Conservation (phyloP, 2,888 invertebrate species). For the Monoplex corrugatus region DNA sequence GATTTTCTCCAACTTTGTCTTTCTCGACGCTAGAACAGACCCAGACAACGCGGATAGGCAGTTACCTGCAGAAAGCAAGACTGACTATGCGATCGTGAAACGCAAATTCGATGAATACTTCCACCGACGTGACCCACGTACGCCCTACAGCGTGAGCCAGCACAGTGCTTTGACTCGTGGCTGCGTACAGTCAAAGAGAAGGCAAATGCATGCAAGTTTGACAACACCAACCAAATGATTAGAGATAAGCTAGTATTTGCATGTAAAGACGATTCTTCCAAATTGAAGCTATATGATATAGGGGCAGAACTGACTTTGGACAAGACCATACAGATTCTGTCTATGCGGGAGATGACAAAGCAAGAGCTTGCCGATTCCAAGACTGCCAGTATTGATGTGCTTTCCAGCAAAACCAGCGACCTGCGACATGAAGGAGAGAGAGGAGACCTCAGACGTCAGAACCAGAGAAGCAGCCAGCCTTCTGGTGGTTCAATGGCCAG, state of each 20-base stretch:
- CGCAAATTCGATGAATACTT: too few species aligned
- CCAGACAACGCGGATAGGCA: too few species aligned
- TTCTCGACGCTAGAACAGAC: too few species aligned
- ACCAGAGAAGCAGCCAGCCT: not conserved
- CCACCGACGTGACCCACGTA: too few species aligned
- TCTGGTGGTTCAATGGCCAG: not conserved
- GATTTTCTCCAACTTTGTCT: too few species aligned
- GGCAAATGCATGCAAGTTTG: not conserved
- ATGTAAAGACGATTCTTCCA: not conserved
- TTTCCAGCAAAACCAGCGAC: too few species aligned
- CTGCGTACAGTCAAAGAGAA: not conserved
- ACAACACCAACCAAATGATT: not conserved
- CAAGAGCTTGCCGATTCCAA: not conserved
- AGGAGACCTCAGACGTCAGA: not conserved
- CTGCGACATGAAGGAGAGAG: too few species aligned
- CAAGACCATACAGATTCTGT: not conserved
- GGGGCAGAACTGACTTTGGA: not conserved
- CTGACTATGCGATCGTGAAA: too few species aligned
- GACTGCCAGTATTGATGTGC: not conserved
- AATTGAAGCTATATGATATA: not conserved
- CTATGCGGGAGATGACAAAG: not conserved
- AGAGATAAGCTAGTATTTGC: not conserved
- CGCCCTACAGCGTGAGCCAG: not conserved
- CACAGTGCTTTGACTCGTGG: not conserved
- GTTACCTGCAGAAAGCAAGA: too few species aligned